Evolutionary conservation across 2,797 vertebrate species (phyloP).

Genomic region (Neosilurus hyrtlii): DNA sequence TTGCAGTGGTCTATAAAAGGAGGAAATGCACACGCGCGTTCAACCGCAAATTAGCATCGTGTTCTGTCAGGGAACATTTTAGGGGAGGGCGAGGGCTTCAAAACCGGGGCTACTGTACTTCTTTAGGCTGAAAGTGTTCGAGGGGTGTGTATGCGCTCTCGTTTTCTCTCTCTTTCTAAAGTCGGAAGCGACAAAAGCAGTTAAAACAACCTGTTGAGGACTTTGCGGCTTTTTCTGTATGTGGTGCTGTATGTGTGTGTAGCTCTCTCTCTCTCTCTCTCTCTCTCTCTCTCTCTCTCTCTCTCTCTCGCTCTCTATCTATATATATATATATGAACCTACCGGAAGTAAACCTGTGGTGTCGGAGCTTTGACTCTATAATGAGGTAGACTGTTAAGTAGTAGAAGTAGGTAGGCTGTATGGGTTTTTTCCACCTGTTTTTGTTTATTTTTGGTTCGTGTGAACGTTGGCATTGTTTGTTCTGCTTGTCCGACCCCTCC

Average conservation of each 20-base stretch:
- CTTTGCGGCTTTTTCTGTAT: background rate
- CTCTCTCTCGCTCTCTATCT: too few relatives aligned
- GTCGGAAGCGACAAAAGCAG: background rate
- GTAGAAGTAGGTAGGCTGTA: background rate
- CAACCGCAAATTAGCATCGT: too few relatives aligned
- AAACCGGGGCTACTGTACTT: background rate
- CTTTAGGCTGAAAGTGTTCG: background rate
- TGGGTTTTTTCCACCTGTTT: background rate
- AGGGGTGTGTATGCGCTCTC: too few relatives aligned
- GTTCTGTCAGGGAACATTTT: background rate
- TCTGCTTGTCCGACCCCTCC: background rate
- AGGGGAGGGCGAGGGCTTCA: background rate
- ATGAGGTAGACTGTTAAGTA: background rate
- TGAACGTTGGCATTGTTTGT: background rate
- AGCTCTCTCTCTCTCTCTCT: too few relatives aligned
- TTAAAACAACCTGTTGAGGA: constrained; percentile 1
- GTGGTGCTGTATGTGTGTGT: background rate
- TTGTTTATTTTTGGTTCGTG: background rate
- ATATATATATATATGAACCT: too few relatives aligned
- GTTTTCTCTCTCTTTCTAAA: too few relatives aligned
- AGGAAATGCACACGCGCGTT: background rate
- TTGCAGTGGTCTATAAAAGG: background rate
- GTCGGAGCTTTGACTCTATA: too few relatives aligned
- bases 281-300: too few relatives aligned
- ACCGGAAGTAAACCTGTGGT: too few relatives aligned